These are phyloP conservation scores for Siderastrea radians DNA, from an alignment of 92 coral and sea anemone species.

Conservation along the genomic window DNA sequence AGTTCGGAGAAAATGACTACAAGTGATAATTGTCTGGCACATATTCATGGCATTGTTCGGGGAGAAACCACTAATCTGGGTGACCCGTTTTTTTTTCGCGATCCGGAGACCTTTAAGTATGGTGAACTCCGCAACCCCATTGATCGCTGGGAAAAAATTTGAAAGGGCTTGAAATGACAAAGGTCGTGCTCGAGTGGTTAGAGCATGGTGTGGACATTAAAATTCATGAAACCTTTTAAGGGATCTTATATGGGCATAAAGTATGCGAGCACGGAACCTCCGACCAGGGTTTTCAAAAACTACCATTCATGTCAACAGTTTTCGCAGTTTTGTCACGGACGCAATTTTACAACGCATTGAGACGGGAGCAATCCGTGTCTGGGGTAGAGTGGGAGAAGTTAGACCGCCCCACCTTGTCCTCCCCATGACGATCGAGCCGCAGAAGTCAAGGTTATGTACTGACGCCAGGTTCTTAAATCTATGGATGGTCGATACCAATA, in stretches of 20 bases:
- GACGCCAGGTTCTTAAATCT: not conserved
- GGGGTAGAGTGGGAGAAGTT: conserved; percentile 51
- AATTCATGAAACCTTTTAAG: conserved; percentile 32
- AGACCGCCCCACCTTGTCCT: conserved; percentile 51
- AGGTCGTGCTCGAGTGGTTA: conserved; percentile 43
- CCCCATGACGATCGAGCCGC: conserved; percentile 27
- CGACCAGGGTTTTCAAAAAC: conserved; percentile 41
- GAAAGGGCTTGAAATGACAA: not conserved
- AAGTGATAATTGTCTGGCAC: no score
- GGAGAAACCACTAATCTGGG: not conserved
- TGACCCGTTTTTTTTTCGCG: not conserved
- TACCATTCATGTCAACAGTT: conserved; percentile 61
- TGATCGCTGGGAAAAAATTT: not conserved
- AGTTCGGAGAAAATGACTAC: not conserved
- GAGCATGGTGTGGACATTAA: conserved; percentile 21
- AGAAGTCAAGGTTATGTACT: no score
- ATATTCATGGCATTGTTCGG: no score
- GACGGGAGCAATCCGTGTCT: conserved; percentile 49
- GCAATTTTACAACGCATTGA: conserved; percentile 38
- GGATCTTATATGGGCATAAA: conserved; percentile 47
- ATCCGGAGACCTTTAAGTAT: not conserved
- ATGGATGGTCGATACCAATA: no score
- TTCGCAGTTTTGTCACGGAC: conserved; percentile 39
- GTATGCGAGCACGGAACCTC: conserved; percentile 42
- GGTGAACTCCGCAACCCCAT: not conserved